Conservation (phyloP, 2,888 invertebrate species). For the Lepidocyrtinus sp. region DNA sequence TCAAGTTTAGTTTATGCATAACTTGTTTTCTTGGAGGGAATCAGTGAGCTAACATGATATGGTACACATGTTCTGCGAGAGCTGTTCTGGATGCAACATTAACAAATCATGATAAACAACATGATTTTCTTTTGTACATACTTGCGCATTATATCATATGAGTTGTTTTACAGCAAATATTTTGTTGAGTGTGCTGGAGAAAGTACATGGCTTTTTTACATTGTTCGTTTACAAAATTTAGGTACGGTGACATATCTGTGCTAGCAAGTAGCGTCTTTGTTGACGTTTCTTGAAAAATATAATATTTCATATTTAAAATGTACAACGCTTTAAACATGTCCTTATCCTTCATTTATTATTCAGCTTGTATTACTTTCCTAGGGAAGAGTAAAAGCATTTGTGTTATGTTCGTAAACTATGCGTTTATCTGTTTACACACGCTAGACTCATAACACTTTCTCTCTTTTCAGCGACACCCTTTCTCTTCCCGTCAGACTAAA, state of each 20-base stretch:
- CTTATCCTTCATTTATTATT: not conserved
- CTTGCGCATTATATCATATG: not conserved
- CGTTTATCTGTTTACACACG: too few relatives aligned
- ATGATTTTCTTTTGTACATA: not conserved
- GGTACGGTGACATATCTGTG: conserved; percentile 41
- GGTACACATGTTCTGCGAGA: conserved; percentile 11
- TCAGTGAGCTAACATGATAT: conserved; percentile 6
- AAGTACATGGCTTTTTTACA: too few relatives aligned
- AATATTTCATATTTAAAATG: conserved; percentile 54
- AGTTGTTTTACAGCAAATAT: too few relatives aligned
- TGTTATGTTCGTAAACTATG: not conserved
- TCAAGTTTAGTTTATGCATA: conserved; percentile 27
- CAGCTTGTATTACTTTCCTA: not conserved
- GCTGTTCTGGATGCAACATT: conserved; percentile 11
- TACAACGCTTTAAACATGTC: conserved; percentile 25
- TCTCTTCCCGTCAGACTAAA: too few relatives aligned
- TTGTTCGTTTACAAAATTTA: too few relatives aligned
- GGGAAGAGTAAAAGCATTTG: not conserved
- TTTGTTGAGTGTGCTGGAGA: too few relatives aligned
- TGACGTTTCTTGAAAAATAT: conserved; percentile 32
- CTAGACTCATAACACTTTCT: too few relatives aligned
- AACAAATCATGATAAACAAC: conserved; percentile 19
- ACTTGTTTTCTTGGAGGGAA: conserved; percentile 1
- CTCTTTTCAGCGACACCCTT: not conserved
- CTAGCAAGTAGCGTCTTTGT: conserved; percentile 38